Percentiles rank a stretch among this genome's conserved stretches.
Evolutionary conservation across 2,888 invertebrate species (phyloP).

Genomic region (Drosophila kambysellisi): DNA sequence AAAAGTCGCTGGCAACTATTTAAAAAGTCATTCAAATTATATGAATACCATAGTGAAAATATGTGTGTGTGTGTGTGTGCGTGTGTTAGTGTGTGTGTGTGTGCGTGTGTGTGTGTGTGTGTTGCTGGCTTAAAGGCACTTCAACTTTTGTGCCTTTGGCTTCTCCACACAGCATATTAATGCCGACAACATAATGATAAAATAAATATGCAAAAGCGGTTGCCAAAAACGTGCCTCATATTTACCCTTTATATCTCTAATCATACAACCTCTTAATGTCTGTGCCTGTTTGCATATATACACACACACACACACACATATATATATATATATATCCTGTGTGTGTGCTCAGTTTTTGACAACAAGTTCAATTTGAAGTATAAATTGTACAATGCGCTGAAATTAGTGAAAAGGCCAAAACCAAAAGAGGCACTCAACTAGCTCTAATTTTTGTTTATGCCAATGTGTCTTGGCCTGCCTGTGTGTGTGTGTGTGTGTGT

Average conservation of each 20-base stretch:
- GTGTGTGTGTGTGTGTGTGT: conserved; percentile 20
- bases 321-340: neutral
- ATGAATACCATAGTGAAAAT: conserved; percentile 63
- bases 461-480: conserved; percentile 3
- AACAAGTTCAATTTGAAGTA: conserved; percentile 70
- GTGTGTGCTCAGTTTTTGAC: conserved; percentile 45
- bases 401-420: conserved; percentile 73
- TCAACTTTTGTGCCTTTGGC: conserved; percentile 40
- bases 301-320: neutral
- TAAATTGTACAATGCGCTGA: conserved; percentile 71
- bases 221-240: conserved; percentile 80
- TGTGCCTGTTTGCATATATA: neutral
- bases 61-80: conserved; percentile 9
- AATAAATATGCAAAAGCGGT: conserved; percentile 85
- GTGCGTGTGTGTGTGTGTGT: neutral
- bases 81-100: conserved; percentile 24
- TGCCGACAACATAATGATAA: conserved; percentile 84
- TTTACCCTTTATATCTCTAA: conserved; percentile 74
- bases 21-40: conserved; percentile 84
- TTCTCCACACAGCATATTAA: conserved; percentile 71
- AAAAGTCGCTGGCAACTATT: conserved; percentile 74
- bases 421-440: conserved; percentile 50
- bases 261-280: conserved; percentile 39
- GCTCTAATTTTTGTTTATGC: conserved; percentile 27
- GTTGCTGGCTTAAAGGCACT: conserved; percentile 60